A percentile compares a stretch with the other conserved stretches of the same genome.
Conservation (phyloP, 2,797 vertebrate genomes). For the Ambastaia sidthimunki region DNA sequence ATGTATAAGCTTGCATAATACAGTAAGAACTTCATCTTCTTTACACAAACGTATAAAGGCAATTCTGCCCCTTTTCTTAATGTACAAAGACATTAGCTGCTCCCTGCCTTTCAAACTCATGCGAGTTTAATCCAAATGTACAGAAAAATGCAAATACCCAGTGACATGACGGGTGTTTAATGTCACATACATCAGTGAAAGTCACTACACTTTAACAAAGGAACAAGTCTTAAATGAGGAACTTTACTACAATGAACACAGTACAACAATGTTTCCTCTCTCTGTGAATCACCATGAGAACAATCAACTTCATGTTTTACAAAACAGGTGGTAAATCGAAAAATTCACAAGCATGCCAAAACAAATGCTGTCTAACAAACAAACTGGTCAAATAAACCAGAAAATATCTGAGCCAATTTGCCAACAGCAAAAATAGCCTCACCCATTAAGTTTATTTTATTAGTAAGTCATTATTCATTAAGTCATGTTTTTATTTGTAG, state of each 20-base stretch:
- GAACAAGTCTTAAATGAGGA: slow-evolving; percentile 8
- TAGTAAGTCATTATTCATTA: no score
- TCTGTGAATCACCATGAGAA: background rate
- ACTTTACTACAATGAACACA: background rate
- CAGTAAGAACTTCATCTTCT: background rate
- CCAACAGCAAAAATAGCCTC: background rate
- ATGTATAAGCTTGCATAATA: background rate
- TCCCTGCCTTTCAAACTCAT: background rate
- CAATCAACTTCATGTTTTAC: slow-evolving; percentile 3
- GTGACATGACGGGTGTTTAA: background rate
- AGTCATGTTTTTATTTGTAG: background rate
- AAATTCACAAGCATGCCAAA: background rate
- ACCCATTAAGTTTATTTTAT: no score
- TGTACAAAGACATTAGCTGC: background rate
- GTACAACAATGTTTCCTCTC: background rate
- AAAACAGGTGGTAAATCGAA: background rate
- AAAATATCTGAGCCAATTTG: background rate
- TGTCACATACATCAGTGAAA: background rate
- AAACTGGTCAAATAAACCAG: background rate
- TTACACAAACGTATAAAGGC: background rate
- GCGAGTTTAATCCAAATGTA: background rate
- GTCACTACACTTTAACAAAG: background rate
- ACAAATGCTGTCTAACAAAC: background rate
- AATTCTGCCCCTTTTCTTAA: background rate
- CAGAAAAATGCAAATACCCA: background rate